These are phyloP conservation scores for Nudaria mundana DNA, from an alignment of 2,888 invertebrate species.

Conservation along the genomic window DNA sequence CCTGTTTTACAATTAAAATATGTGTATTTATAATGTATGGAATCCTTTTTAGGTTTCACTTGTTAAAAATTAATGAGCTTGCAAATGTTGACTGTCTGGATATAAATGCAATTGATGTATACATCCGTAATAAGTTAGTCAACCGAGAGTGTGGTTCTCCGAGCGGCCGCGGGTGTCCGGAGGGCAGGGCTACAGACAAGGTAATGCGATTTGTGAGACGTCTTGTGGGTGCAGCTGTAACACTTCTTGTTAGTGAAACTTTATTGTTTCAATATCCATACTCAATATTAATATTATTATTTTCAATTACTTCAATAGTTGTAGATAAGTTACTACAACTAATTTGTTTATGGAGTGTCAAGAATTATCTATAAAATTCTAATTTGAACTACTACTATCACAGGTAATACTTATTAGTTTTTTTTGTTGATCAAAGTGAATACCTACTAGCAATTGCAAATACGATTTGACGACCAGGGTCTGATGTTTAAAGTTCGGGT, in stretches of 20 bases:
- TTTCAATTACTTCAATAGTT: conserved; percentile 23
- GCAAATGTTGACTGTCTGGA: background rate
- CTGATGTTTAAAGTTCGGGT: too few relatives aligned
- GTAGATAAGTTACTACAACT: conserved; percentile 10
- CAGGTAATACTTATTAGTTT: too few relatives aligned
- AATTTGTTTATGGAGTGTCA: too few relatives aligned
- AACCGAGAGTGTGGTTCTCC: conserved; percentile 10
- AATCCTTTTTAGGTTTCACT: too few relatives aligned
- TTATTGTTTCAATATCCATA: conserved; percentile 69
- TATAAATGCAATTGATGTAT: conserved; percentile 33
- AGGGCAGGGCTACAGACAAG: conserved; percentile 46
- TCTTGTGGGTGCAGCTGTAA: conserved; percentile 52
- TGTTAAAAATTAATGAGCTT: conserved; percentile 1
- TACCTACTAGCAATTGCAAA: too few relatives aligned
- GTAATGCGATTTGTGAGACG: conserved; percentile 67
- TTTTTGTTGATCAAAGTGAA: too few relatives aligned
- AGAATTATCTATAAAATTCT: too few relatives aligned
- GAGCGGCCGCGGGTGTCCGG: background rate
- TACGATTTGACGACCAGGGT: too few relatives aligned
- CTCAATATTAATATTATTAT: conserved; percentile 24
- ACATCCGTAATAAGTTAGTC: conserved; percentile 33
- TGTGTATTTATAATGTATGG: too few relatives aligned
- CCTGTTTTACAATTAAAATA: too few relatives aligned
- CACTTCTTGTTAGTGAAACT: conserved; percentile 64
- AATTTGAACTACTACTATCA: too few relatives aligned